Evolutionary conservation across 2,797 vertebrate genomes (phyloP), one percentile per base, ranked within the genome.

Genomic region (Cygnus olor): DNA sequence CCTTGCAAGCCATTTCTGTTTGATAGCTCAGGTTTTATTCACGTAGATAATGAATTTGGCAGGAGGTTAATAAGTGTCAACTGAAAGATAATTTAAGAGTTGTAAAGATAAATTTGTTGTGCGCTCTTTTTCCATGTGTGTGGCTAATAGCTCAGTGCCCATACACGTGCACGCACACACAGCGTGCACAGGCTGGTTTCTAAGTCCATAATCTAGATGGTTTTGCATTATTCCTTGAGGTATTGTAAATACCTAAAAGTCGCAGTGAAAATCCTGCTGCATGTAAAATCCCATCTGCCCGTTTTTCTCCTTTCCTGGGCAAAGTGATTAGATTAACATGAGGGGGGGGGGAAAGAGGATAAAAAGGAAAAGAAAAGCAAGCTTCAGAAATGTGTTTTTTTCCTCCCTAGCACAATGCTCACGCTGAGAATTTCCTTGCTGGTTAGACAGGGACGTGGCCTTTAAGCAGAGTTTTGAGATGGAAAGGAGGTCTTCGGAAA

Each of bases 41-140:
- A 80, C 24, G 2, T 83, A 81, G 96, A 95, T 97, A 96, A 97
- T 95, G 96, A 97, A 93, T 97, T 95, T 97, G 96, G 95, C 96
- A 95, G 95, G 88, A 97, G 96, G 96, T 97, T 97, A 97, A 95
- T 97, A 96, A 96, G 94, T 95, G 96, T 92, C 96, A 96, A 89
- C 95, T 60, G 92, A 92, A 96, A 97, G 94, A 95, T 94, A 94
- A 96, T 96, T 96, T 93, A 89, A 65, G 92, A 97, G 96, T 95
- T 95, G 93, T 93, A 97, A 93, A 97, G 96, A 97, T 95, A 96
- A 95, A 96, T 93, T 83, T 95, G 95, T 90, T 96, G 93, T 82
- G 74, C 1, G 32, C 76, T 90, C 81, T 71, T 82, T 91, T 60
- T 32, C 90, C 34, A 63, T 40, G 36, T 28, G 42, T 66, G 80